A percentile compares a stretch with the other conserved stretches of the same genome.
Conservation (phyloP, 2,888 invertebrate species). For the Pyrocoelia pectoralis region DNA sequence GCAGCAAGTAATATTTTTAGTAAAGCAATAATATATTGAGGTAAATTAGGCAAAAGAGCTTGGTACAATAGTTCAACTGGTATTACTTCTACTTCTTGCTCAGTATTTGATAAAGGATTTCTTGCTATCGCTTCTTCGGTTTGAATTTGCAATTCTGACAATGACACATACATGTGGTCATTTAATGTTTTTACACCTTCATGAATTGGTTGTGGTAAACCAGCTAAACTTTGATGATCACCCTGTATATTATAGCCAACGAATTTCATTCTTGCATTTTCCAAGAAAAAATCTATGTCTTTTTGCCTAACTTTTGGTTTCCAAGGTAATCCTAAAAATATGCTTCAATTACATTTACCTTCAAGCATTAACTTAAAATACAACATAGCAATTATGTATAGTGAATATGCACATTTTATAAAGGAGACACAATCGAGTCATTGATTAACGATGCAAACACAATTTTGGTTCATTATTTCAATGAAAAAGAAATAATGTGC, state of each 20-base stretch:
- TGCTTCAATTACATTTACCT: not conserved
- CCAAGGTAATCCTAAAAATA: conserved; percentile 88
- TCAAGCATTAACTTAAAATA: no score
- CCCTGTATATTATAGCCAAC: conserved; percentile 91
- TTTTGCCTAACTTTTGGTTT: conserved; percentile 93
- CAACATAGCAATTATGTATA: no score
- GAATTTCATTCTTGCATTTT: conserved; percentile 92
- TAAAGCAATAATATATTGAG: conserved; percentile 97
- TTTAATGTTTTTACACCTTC: conserved; percentile 93
- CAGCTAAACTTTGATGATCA: conserved; percentile 89
- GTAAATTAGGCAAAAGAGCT: conserved; percentile 94
- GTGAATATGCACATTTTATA: no score
- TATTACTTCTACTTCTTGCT: conserved; percentile 80
- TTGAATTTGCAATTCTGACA: conserved; percentile 91
- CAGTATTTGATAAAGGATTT: conserved; percentile 88
- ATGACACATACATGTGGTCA: conserved; percentile 90
- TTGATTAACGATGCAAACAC: no score
- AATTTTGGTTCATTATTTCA: no score
- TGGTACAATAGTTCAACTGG: conserved; percentile 90
- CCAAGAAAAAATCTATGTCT: conserved; percentile 92
- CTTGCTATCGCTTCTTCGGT: conserved; percentile 90
- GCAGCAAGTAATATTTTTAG: conserved; percentile 97
- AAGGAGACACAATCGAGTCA: no score
- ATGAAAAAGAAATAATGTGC: no score
- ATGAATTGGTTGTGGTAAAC: conserved; percentile 95